Percentiles rank a stretch among this genome's conserved stretches.
phyloP scores from a whole-genome alignment of 2,888 invertebrate species.

The Pheosia gnoma region DNA sequence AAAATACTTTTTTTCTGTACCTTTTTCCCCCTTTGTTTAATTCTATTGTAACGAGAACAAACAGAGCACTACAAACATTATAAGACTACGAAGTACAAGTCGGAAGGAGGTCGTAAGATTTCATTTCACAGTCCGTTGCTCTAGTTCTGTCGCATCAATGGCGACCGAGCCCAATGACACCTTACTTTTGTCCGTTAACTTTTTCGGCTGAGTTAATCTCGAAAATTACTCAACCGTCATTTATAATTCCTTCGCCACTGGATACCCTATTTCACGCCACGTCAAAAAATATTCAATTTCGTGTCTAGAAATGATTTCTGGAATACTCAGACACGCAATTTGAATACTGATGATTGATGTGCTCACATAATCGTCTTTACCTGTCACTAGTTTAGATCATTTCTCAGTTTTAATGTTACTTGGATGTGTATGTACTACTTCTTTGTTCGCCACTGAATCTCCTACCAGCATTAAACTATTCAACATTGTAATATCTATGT shows the following conservation, averaged over 20 bases:
- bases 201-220: conserved; percentile 26
- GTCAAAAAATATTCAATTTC: conserved; percentile 16
- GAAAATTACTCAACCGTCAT: conserved; percentile 30
- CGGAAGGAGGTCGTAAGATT: conserved; percentile 8
- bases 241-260: conserved; percentile 31
- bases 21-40: conserved; percentile 11
- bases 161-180: conserved; percentile 15
- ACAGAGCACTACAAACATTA: neutral
- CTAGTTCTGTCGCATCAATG: conserved; percentile 16
- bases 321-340: conserved; percentile 5
- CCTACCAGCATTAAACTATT: too few relatives aligned
- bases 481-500: too few relatives aligned
- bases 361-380: too few relatives aligned
- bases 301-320: conserved; percentile 8
- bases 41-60: conserved; percentile 6
- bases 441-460: too few relatives aligned
- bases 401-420: too few relatives aligned
- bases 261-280: conserved; percentile 32
- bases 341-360: too few relatives aligned
- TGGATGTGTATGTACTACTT: too few relatives aligned
- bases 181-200: conserved; percentile 12
- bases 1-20: conserved; percentile 13
- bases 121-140: conserved; percentile 21
- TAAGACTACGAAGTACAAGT: neutral
- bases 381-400: too few relatives aligned